Evolutionary conservation across 2,888 invertebrate genomes (phyloP).

Genomic region (Melanchra persicariae): DNA sequence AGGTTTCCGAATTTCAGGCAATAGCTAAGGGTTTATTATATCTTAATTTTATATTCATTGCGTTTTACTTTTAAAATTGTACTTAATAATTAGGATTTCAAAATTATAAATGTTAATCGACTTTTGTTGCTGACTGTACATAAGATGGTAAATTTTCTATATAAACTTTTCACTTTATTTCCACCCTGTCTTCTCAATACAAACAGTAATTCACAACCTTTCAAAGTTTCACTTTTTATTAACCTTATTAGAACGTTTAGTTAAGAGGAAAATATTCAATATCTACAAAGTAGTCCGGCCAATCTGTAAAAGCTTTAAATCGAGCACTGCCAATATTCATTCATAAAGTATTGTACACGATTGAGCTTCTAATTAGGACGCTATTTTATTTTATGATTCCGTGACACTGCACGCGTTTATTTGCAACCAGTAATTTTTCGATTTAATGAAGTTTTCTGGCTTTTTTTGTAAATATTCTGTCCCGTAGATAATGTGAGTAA

Average conservation of each 20-base stretch:
- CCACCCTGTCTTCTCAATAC: too few species aligned
- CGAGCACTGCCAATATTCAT: conserved; percentile 84
- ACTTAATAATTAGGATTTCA: too few species aligned
- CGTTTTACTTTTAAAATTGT: too few species aligned
- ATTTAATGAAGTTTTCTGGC: conserved; percentile 38
- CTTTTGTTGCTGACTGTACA: too few species aligned
- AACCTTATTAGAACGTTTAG: background rate
- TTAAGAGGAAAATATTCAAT: conserved; percentile 46
- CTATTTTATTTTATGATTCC: conserved; percentile 45
- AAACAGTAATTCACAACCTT: background rate
- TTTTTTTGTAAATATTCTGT: conserved; percentile 33
- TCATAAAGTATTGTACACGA: conserved; percentile 71
- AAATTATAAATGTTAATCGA: too few species aligned
- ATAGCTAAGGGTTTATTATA: too few species aligned
- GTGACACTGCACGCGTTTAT: conserved; percentile 57
- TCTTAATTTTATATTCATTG: too few species aligned
- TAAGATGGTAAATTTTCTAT: too few species aligned
- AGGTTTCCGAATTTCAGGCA: too few species aligned
- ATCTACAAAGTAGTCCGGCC: conserved; percentile 35
- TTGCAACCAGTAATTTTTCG: conserved; percentile 21
- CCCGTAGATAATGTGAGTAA: conserved; percentile 18
- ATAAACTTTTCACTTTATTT: too few species aligned
- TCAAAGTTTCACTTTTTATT: background rate
- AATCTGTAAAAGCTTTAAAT: conserved; percentile 70
- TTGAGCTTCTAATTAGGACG: conserved; percentile 56